Base-by-base conservation (phyloP, 2,797 vertebrate species). In the Enteromius treurensis region DNA sequence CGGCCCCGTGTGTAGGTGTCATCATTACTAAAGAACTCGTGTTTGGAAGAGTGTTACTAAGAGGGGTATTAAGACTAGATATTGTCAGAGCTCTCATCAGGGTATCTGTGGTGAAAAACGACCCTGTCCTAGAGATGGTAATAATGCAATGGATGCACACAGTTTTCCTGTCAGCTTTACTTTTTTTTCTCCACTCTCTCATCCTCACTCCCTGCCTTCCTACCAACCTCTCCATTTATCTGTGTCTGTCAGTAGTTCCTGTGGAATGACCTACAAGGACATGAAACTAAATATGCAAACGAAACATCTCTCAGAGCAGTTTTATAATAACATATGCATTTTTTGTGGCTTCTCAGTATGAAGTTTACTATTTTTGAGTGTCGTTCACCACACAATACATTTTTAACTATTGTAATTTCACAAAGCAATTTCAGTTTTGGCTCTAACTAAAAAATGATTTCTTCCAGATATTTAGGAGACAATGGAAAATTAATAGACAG, bases 41-140 rank as follows among this genome's bases (percentile, higher is more conserved):
- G 47, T 83, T 42, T 83, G 49, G 6, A 26, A 68, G 49, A 45
- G 64, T 83, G 64, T 78, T 69, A 49, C 40, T 73, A 81, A 70
- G 23, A 85, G 51, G 71, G 32, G 45, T 67, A 51, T 65, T 75
- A 65, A 75, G 58, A 84, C 77, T 67, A 69, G 71, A 83, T 67
- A 77, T 69, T 77, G 74, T 82, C 64, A 85, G 68, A 78, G 42
- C 69, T 49, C 93, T 92, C 97, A 97, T 97, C 96, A 95, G 96
- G 97, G 93, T 96, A 96, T 96, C 96, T 91, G 93, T 91, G 92
- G 94, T 97, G 97, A 98, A 95, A 95, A 97, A 98, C 96, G 89
- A 96, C 94, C 93, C 93, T 95, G 96, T 96, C 95, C 95, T 92
- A 92, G 93, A 94, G 95, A 92, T 97, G 96, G 96, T 95, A 95